Evolutionary conservation across 64 coral and sea anemone species (phyloP).

Genomic region (Cladopsammia gracilis): DNA sequence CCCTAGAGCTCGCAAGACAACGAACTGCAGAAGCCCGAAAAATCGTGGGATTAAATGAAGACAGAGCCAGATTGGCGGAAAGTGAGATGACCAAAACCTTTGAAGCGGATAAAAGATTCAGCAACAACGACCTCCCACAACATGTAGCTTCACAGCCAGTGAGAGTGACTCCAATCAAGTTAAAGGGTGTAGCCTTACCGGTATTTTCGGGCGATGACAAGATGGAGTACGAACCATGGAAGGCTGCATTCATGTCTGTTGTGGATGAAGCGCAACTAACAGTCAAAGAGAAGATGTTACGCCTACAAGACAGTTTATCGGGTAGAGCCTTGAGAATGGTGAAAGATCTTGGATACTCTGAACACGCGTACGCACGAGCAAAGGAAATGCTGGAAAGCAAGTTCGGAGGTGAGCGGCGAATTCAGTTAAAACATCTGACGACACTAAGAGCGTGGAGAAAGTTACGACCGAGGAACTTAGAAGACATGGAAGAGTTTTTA

Average conservation of each 20-base stretch:
- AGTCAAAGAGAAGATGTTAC: constrained; percentile 71
- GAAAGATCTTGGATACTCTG: constrained; percentile 37
- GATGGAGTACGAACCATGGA: constrained; percentile 65
- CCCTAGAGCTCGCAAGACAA: too few species aligned
- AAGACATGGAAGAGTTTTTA: constrained; percentile 63
- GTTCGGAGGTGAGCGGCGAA: constrained; percentile 45
- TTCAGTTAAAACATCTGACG: constrained; percentile 54
- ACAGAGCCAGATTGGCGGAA: not conserved
- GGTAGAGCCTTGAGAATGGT: constrained; percentile 51
- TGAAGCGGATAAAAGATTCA: not conserved
- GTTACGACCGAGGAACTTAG: constrained; percentile 26
- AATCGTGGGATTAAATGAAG: too few species aligned
- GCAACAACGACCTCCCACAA: not conserved
- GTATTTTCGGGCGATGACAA: constrained; percentile 68
- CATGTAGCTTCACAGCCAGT: not conserved
- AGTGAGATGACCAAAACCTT: not conserved
- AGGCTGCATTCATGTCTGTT: constrained; percentile 59
- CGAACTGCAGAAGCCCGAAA: too few species aligned
- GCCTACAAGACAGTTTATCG: constrained; percentile 35
- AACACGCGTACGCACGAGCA: constrained; percentile 48
- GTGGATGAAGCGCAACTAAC: constrained; percentile 44
- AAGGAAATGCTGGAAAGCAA: constrained; percentile 52
- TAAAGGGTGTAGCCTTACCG: constrained; percentile 65
- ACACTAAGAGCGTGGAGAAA: constrained; percentile 47
- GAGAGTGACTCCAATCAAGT: constrained; percentile 41